Conservation (phyloP, 1,140 invertebrate genomes). For the Camponotus floridanus region DNA sequence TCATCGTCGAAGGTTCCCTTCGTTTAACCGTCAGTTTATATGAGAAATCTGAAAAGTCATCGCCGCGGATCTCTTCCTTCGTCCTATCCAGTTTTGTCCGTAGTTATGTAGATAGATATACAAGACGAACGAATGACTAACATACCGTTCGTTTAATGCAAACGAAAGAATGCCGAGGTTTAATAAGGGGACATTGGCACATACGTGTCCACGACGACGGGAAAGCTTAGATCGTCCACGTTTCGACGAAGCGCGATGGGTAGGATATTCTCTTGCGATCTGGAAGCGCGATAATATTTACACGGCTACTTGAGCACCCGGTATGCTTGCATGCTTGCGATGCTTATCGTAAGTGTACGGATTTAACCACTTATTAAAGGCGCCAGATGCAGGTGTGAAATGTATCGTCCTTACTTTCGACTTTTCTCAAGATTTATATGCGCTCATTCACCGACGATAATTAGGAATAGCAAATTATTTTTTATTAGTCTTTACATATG, state of each 20-base stretch:
- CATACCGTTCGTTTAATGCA: conserved; percentile 53
- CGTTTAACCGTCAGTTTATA: conserved; percentile 55
- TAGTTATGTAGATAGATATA: not conserved
- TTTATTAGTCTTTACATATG: not conserved
- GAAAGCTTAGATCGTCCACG: conserved; percentile 27
- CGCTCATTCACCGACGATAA: not conserved
- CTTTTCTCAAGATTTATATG: conserved; percentile 9
- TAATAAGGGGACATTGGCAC: conserved; percentile 13
- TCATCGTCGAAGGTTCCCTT: conserved; percentile 57
- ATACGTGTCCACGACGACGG: not conserved
- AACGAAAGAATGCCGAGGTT: conserved; percentile 49
- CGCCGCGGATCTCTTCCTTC: conserved; percentile 51
- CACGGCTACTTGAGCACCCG: conserved; percentile 44
- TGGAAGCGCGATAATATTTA: conserved; percentile 59
- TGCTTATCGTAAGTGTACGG: conserved; percentile 37
- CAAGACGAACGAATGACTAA: conserved; percentile 46
- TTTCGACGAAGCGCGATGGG: conserved; percentile 17
- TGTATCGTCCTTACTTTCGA: conserved; percentile 21
- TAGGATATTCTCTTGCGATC: conserved; percentile 20
- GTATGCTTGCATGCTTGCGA: conserved; percentile 14
- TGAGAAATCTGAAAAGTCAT: conserved; percentile 78
- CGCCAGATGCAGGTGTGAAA: conserved; percentile 48
- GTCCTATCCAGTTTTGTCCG: not conserved
- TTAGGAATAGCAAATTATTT: not conserved
- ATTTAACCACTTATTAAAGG: conserved; percentile 53